phyloP scores from a whole-genome alignment of 2,888 invertebrate genomes.

The Drosophila kambysellisi region DNA sequence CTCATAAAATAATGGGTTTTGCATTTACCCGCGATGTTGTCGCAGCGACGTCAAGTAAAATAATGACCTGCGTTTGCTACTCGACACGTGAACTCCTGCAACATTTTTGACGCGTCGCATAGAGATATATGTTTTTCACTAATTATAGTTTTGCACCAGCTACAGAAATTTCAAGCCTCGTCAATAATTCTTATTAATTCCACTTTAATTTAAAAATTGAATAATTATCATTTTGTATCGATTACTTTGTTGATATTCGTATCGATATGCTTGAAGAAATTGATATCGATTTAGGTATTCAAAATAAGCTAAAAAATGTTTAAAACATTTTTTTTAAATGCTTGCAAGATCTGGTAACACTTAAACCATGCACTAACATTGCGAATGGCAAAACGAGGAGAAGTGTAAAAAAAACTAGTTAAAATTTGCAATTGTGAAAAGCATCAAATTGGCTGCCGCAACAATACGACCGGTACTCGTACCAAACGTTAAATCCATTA shows the following conservation, averaged over 20 bases:
- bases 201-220: background rate
- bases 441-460: slow-evolving; percentile 61
- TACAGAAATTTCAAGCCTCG: background rate
- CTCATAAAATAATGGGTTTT: background rate
- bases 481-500: slow-evolving; percentile 59
- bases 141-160: background rate
- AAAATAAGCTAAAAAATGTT: background rate
- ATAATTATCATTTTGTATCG: background rate
- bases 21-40: background rate
- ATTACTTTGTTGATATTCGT: background rate
- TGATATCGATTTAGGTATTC: background rate
- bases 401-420: slow-evolving; percentile 41
- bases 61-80: background rate
- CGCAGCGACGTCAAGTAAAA: background rate
- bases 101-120: background rate
- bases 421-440: slow-evolving; percentile 50
- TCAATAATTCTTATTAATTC: background rate
- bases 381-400: slow-evolving; percentile 55
- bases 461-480: slow-evolving; percentile 67
- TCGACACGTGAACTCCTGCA: background rate
- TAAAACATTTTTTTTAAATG: background rate
- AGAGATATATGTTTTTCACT: background rate
- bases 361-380: slow-evolving; percentile 46
- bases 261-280: background rate
- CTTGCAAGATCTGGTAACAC: slow-evolving; percentile 17